phyloP scores from a whole-genome alignment of 2,113 vertebrate species.

The Glareola pratincola region DNA sequence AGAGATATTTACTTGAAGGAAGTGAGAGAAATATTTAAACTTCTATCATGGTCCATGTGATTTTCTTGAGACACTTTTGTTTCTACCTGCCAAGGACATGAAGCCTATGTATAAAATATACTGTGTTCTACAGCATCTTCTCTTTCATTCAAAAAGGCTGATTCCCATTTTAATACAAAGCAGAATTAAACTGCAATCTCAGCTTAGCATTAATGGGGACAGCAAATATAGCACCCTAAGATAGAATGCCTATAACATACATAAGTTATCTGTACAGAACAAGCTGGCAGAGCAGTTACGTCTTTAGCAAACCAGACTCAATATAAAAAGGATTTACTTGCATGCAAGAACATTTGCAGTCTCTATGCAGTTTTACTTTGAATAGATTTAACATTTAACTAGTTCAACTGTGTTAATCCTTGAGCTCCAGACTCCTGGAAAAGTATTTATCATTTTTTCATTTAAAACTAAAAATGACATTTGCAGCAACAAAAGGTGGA shows the following conservation, averaged over 20 bases:
- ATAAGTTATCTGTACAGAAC: conserved; percentile 43
- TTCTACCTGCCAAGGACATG: background rate
- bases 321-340: conserved; percentile 62
- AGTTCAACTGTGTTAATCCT: conserved; percentile 51
- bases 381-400: conserved; percentile 66
- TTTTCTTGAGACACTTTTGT: background rate
- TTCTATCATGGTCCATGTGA: background rate
- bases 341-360: conserved; percentile 32
- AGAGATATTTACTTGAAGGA: background rate
- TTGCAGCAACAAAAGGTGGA: conserved; percentile 30
- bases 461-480: conserved; percentile 32
- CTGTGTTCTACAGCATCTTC: background rate
- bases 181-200: conserved; percentile 21
- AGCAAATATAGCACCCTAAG: background rate
- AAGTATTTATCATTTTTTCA: conserved; percentile 26
- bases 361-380: conserved; percentile 38
- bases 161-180: background rate
- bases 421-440: background rate
- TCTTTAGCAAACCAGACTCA: conserved; percentile 40
- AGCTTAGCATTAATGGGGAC: conserved; percentile 8
- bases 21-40: background rate
- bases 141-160: background rate
- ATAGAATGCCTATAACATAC: background rate
- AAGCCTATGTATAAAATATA: background rate
- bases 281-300: conserved; percentile 13